A percentile compares a stretch with the other conserved stretches of the same genome.
Conservation (phyloP, 1,140 invertebrate genomes). For the Plectrocnemia conspersa region DNA sequence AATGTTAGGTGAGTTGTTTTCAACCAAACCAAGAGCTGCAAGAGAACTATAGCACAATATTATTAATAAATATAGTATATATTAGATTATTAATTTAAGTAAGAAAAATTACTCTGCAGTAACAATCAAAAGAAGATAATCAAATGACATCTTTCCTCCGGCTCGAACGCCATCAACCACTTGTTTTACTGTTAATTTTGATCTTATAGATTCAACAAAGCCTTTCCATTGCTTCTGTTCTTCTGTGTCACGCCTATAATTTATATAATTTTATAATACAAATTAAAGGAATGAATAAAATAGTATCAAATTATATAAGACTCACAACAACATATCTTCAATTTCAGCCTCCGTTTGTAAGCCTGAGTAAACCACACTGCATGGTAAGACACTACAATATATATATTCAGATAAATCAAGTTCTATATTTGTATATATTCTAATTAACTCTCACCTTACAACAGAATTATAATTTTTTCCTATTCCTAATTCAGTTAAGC, state of each 20-base stretch:
- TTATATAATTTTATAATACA: slow-evolving; percentile 9
- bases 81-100: neutral
- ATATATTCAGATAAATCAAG: slow-evolving; percentile 8
- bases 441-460: slow-evolving; percentile 54
- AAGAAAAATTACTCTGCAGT: slow-evolving; percentile 67
- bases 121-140: slow-evolving; percentile 72
- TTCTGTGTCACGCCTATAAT: slow-evolving; percentile 44
- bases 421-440: slow-evolving; percentile 1
- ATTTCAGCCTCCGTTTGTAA: slow-evolving; percentile 41
- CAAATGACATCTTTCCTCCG: slow-evolving; percentile 76
- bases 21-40: slow-evolving; percentile 56
- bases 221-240: slow-evolving; percentile 59
- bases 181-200: slow-evolving; percentile 78
- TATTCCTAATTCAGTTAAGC: slow-evolving; percentile 64
- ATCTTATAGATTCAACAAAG: slow-evolving; percentile 69
- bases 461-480: slow-evolving; percentile 65
- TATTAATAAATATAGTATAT: slow-evolving; percentile 1
- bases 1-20: slow-evolving; percentile 69
- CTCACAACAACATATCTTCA: slow-evolving; percentile 47
- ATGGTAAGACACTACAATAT: slow-evolving; percentile 56
- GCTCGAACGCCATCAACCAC: slow-evolving; percentile 74
- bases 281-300: slow-evolving; percentile 4
- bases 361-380: slow-evolving; percentile 55
- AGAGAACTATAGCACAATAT: slow-evolving; percentile 45
- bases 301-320: too few species aligned